Base-by-base conservation (phyloP, 2,113 vertebrate species). In the Psophia crepitans region DNA sequence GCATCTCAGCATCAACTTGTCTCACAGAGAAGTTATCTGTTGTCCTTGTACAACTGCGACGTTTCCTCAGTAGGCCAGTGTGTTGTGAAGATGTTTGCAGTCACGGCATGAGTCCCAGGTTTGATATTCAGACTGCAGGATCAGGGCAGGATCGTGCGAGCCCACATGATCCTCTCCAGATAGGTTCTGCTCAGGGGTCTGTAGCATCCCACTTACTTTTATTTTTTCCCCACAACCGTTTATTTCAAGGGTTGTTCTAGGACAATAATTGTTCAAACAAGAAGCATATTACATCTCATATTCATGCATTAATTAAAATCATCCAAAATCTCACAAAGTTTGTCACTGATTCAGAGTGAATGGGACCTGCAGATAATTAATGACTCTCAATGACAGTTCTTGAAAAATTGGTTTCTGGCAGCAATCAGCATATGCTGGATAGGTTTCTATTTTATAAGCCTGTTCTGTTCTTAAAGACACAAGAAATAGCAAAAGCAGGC, bases 291-390 rank as follows among this genome's bases (percentile, higher is more conserved):
- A 89, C 74, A 94, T 81, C 81, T 91, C 80, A 70, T 83, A 95
- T 92, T 91, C 53, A 27, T 53, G 41, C 95, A 87, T 93, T 97
- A 96, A 96, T 97, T 97, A 97, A 97, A 96, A 51, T 37, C 27
- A n/a, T 89, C 84, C 78, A 92, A 93, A 93, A 92, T 73, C 87
- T 96, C 84, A 78, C 95, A 19, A 95, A 93, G 76, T 97, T 97
- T 95, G 94, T 89, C 93, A 87, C 94, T 75, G 93, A 97, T 90
- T 97, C 90, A 90, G 91, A 93, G 94, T 4, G 11, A 96, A 91
- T 73, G 87, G 57, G 96, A 92, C 93, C 87, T 82, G 53, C 84
- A 92, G 97, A 96, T 97, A 97, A 97, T 97, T 97, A 97, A 97
- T 97, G 96, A 86, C 66, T 96, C 93, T 91, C 92, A 70, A 46